Base-by-base conservation (phyloP, 2,797 vertebrate genomes). In the Anisognathus igniventris region DNA sequence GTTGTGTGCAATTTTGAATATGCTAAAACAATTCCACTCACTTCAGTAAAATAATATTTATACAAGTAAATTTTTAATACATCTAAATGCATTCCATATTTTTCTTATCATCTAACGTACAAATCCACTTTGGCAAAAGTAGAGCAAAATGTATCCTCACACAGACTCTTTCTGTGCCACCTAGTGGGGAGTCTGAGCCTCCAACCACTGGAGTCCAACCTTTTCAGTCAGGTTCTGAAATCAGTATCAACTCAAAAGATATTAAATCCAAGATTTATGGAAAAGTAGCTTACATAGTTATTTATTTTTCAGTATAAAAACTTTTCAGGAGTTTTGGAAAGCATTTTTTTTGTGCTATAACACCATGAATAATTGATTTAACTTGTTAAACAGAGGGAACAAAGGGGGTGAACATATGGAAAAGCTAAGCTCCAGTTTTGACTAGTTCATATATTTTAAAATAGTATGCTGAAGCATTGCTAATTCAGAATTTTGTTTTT, bases 81-180 rank as follows among this genome's bases (percentile, higher is more conserved):
- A 71, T 64, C 18, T 72, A 31, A 58, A 78, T 19, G 7, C 33
- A 56, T n/a, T 86, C 33, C 15, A 0, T 68, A 39, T 66, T 89
- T 87, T 56, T 56, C 42, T 83, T 2, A 14, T 53, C 5, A 48
- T 76, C 68, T 67, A 56, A n/a, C 12, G 28, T 45, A 6, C 4
- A 57, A 65, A 56, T 83, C 66, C 2, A 11, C 70, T 81, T 75
- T 62, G 45, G 8, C 81, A 30, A 47, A 61, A 14, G 24, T 30
- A 58, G 65, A 77, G 42, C 15, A 45, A 61, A 83, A 72, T 17
- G 3, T 3, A 23, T 47, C 56, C 44, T 78, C 60, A 83, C 71
- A 44, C 33, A 72, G 89, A 39, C 71, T 85, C 65, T 90, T 60
- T 44, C 50, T 74, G 0, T 94, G 94, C 96, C 94, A 95, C 87